Percentiles rank a stretch among this genome's conserved stretches.
phyloP scores from a whole-genome alignment of 2,888 invertebrate genomes.

The Tetranychus truncatus region DNA sequence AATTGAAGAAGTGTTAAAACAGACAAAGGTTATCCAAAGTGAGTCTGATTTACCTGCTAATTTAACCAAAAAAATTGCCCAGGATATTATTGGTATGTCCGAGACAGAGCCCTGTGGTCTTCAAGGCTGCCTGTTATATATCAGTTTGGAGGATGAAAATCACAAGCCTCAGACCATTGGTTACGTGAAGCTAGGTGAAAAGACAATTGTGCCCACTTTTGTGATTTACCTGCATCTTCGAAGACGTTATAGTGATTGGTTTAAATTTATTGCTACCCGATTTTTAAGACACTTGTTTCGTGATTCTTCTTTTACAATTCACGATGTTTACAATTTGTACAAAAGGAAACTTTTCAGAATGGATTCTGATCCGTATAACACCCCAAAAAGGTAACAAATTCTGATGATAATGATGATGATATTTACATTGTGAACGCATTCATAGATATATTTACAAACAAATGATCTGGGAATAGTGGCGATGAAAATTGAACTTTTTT shows the following conservation, averaged over 20 bases:
- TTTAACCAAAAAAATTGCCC: slow-evolving; percentile 55
- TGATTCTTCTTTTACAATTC: slow-evolving; percentile 58
- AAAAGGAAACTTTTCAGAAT: slow-evolving; percentile 70
- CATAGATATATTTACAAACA: background rate
- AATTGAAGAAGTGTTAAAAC: background rate
- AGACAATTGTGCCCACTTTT: slow-evolving; percentile 68
- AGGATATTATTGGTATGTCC: slow-evolving; percentile 59
- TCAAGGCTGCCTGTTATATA: slow-evolving; percentile 59
- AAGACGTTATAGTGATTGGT: slow-evolving; percentile 70
- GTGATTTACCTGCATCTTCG: slow-evolving; percentile 70
- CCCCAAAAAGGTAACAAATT: too few relatives aligned
- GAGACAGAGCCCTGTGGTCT: slow-evolving; percentile 77
- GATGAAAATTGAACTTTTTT: background rate
- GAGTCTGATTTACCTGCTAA: slow-evolving; percentile 46
- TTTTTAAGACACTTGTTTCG: slow-evolving; percentile 51
- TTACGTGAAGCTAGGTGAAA: slow-evolving; percentile 58
- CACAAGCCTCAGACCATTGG: slow-evolving; percentile 46
- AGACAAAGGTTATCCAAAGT: background rate
- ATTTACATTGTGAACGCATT: background rate
- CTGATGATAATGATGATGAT: background rate
- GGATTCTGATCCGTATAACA: too few relatives aligned
- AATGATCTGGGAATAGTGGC: background rate
- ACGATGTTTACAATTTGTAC: slow-evolving; percentile 66
- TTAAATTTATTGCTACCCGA: slow-evolving; percentile 44
- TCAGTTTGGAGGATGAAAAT: slow-evolving; percentile 55